Conservation (phyloP, 2,888 invertebrate species). For the Spisula solida region DNA sequence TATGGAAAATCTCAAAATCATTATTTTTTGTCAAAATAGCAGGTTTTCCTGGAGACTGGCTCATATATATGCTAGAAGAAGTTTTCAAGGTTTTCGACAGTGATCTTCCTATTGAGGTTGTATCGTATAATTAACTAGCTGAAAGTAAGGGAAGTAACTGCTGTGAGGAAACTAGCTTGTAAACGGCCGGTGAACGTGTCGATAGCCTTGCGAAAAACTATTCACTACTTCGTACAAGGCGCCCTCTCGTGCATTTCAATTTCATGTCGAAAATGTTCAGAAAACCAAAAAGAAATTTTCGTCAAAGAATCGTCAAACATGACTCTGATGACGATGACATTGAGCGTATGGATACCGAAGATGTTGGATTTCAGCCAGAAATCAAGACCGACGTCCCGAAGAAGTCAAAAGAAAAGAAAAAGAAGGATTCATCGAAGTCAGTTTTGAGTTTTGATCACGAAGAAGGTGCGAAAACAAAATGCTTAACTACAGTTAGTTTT, state of each 20-base stretch:
- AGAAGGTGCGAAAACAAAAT: no score
- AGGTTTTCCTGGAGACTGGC: no score
- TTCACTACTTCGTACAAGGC: not conserved
- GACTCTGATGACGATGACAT: conserved; percentile 85
- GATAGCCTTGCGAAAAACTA: not conserved
- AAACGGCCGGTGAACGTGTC: not conserved
- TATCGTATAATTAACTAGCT: no score
- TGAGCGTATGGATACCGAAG: conserved; percentile 67
- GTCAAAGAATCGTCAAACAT: conserved; percentile 87
- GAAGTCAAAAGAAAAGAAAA: conserved; percentile 78
- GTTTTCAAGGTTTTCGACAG: no score
- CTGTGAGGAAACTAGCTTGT: no score
- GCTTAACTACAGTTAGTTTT: not conserved
- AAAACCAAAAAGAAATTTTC: conserved; percentile 95
- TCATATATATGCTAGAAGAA: no score
- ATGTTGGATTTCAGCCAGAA: conserved; percentile 41
- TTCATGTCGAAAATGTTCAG: conserved; percentile 92
- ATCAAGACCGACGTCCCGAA: conserved; percentile 59
- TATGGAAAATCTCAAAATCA: no score
- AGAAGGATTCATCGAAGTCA: conserved; percentile 75
- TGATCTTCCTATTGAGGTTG: no score
- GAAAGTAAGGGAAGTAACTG: no score
- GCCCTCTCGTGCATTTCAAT: not conserved
- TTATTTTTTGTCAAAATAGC: no score
- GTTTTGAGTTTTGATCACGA: conserved; percentile 92